These are phyloP conservation scores for Sus cebifrons DNA, from an alignment of 2,797 vertebrate species.

Conservation along the genomic window DNA sequence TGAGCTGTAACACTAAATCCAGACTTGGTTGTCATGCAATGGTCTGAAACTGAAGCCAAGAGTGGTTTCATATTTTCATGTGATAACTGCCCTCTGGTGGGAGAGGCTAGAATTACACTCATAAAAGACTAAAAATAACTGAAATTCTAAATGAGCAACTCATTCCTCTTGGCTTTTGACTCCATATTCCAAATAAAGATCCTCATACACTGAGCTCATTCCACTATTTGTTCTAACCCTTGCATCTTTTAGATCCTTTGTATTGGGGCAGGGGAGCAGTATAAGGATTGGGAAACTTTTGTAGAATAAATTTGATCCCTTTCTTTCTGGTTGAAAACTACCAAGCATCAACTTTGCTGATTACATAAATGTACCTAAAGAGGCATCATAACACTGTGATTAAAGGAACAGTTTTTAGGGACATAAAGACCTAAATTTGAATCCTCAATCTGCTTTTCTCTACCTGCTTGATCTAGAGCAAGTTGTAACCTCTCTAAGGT, in stretches of 20 bases:
- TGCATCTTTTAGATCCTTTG: neutral
- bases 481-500: neutral
- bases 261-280: rapidly evolving
- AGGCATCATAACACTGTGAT: neutral
- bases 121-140: neutral
- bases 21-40: neutral
- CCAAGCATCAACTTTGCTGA: neutral
- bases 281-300: neutral
- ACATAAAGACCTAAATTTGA: neutral
- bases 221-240: neutral
- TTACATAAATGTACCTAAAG: neutral
- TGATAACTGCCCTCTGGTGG: slow-evolving; percentile 78
- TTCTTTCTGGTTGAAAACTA: slow-evolving; percentile 18
- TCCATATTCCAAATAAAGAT: slow-evolving; percentile 2
- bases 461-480: neutral
- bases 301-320: neutral
- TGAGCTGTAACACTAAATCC: slow-evolving; percentile 31
- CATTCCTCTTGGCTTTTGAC: neutral
- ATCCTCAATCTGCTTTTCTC: neutral
- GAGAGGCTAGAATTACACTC: slow-evolving; percentile 43
- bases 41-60: neutral
- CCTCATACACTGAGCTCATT: neutral
- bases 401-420: neutral
- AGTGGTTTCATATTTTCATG: neutral
- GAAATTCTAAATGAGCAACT: neutral